Base-by-base conservation (phyloP, 2,888 invertebrate species). In the Aquatica leii region DNA sequence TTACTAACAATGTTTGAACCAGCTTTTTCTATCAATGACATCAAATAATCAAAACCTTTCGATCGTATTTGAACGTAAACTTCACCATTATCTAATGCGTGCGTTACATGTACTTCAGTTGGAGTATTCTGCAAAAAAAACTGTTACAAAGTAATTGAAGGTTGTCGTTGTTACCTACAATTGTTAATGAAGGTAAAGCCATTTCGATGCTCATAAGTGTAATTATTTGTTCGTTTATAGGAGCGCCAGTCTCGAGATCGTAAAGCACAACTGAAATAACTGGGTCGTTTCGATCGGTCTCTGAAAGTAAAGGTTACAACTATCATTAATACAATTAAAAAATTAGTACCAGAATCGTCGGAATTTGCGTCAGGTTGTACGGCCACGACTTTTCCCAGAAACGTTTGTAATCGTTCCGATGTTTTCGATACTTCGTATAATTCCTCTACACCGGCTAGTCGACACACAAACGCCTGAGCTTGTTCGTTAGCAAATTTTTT, bases 391-490 rank as follows among this genome's bases (percentile, higher is more conserved):
- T 76, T 78, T 79, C 84, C 84, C 78, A 85, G 79, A 80, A 85
- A 75, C 77, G 80, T 11, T 80, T 84, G 75, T 80, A 86, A 70
- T 82, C 71, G 69, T 35, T 77, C 76, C 0, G 79, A 76, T 52
- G 72, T 66, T 9, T 56, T 51, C 0, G 79, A 77, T 0, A 72
- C 73, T 41, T 80, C 80, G 35, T 79, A 78, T 68, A 87, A 84
- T 48, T 90, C 90, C 79, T 92, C 92, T 50, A 92, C 81, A 2
- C 90, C 91, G 51, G 86, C 87, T 73, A 93, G 80, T 14, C 88
- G 87, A 68, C 92, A 86, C 67, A 88, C 86, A 61, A 92, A 85
- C n/a, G 90, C 92, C 87, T 88, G 93, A 0, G 90, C 87, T 12
- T 92, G 87, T 17, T 91, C 79, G 53, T 79, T 80, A 9, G 88